Conservation (phyloP, 2,113 vertebrate genomes). For the Diadophis punctatus region DNA sequence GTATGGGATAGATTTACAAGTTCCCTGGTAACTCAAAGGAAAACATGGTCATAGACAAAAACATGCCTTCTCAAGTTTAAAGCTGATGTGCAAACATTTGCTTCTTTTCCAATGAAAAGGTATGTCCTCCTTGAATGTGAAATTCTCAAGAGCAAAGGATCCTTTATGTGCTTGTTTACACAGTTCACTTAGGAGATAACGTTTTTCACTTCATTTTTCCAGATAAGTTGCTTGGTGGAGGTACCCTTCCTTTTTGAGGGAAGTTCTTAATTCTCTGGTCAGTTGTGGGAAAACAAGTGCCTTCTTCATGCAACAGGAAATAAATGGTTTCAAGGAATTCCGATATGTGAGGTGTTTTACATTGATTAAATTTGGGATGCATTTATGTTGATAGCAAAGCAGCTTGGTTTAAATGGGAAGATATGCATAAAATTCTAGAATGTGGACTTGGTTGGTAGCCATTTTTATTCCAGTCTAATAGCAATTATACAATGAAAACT, state of each 20-base stretch:
- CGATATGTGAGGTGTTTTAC: background rate
- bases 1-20: background rate
- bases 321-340: background rate
- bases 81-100: background rate
- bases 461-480: background rate
- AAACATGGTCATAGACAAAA: background rate
- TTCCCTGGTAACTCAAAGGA: background rate
- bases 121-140: background rate
- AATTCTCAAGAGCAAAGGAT: background rate
- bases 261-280: background rate
- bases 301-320: background rate
- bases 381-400: background rate
- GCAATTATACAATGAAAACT: background rate
- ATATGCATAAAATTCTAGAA: background rate
- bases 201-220: background rate
- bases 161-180: slow-evolving; percentile 1
- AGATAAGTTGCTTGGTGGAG: background rate
- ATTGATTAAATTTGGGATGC: background rate
- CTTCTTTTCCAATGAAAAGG: background rate
- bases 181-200: background rate
- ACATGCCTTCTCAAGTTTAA: background rate
- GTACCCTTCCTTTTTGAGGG: background rate
- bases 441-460: background rate
- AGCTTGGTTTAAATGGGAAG: background rate
- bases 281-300: background rate